Evolutionary conservation across 2,113 vertebrate genomes (phyloP).

Genomic region (Dasypus novemcinctus): DNA sequence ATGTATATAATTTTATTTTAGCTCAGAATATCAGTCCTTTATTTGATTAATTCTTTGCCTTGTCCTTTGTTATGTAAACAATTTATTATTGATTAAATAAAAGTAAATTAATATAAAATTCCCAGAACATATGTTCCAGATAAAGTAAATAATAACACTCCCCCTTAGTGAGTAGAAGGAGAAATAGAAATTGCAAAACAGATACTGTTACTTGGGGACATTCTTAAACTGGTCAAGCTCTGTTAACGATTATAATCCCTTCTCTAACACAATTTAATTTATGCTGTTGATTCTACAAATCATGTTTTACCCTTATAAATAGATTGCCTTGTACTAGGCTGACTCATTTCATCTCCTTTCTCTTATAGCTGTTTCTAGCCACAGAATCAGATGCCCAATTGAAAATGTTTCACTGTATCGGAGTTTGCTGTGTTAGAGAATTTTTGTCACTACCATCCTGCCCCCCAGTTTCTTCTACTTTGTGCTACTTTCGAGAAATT

Average conservation of each 20-base stretch:
- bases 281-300: not conserved
- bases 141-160: not conserved
- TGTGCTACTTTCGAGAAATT: not conserved
- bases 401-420: not conserved
- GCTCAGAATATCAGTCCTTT: not conserved
- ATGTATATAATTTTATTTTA: not conserved
- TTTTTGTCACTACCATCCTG: not conserved
- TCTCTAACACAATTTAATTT: not conserved
- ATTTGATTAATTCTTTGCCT: not conserved
- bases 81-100: not conserved
- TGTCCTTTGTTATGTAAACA: not conserved
- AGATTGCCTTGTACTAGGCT: not conserved
- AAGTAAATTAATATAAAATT: not conserved
- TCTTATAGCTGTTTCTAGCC: not conserved
- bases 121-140: not conserved
- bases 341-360: not conserved
- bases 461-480: not conserved
- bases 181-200: not conserved
- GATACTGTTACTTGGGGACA: not conserved
- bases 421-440: not conserved
- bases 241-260: not conserved
- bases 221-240: not conserved
- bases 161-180: not conserved
- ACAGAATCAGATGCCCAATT: too few species aligned
- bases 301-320: not conserved